Evolutionary conservation across 2,888 invertebrate genomes (phyloP).

Genomic region (Elysia crispata): DNA sequence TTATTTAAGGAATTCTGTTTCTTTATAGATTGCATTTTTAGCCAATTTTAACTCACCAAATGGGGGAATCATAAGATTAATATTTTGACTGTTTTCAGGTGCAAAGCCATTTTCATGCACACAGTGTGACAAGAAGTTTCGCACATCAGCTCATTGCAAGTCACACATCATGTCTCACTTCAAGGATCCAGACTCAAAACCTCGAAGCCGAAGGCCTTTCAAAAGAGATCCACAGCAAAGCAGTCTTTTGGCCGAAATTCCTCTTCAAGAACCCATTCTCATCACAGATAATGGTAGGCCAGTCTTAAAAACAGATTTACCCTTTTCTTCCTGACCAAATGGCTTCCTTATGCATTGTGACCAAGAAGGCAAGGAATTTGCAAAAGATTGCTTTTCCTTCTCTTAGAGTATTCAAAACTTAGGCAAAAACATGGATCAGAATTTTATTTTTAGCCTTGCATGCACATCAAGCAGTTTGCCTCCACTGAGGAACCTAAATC

Average conservation of each 20-base stretch:
- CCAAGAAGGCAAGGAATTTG: background rate
- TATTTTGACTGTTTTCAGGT: conserved; percentile 63
- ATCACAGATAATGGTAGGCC: conserved; percentile 79
- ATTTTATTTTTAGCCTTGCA: too few species aligned
- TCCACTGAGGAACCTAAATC: too few species aligned
- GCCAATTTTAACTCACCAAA: background rate
- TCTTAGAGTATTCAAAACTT: background rate
- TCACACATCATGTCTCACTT: conserved; percentile 73
- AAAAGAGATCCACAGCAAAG: conserved; percentile 58
- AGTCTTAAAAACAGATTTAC: background rate
- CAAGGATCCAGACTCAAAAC: conserved; percentile 52
- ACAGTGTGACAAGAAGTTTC: conserved; percentile 75
- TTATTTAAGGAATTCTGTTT: too few species aligned
- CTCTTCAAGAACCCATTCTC: conserved; percentile 81
- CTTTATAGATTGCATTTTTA: background rate
- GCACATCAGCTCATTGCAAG: conserved; percentile 76
- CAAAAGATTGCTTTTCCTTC: background rate
- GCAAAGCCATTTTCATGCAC: conserved; percentile 77
- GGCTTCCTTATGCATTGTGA: background rate
- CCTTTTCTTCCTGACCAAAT: background rate
- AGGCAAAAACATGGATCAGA: too few species aligned
- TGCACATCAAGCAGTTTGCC: too few species aligned
- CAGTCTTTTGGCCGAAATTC: conserved; percentile 77
- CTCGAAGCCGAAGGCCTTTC: conserved; percentile 54
- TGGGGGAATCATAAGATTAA: background rate